phyloP scores from a whole-genome alignment of 2,113 vertebrate species.

The Planiliza haematocheilus region DNA sequence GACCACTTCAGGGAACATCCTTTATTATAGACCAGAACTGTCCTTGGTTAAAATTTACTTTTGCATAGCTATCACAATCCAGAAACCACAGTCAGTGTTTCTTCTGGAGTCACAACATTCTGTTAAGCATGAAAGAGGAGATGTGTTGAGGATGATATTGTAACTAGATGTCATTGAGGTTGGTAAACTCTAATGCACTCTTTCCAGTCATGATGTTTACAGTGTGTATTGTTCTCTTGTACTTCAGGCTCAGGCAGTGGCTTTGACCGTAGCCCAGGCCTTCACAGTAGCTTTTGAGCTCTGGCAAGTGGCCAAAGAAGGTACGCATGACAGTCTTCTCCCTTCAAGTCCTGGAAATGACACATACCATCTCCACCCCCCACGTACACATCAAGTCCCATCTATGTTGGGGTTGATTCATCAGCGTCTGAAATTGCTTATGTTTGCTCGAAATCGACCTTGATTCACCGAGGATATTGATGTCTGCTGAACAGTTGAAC shows the following conservation, averaged over 20 bases:
- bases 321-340: conserved; percentile 70
- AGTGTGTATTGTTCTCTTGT: neutral
- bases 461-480: neutral
- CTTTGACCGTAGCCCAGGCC: conserved; percentile 94
- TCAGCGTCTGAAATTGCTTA: conserved; percentile 8
- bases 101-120: too few species aligned
- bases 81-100: neutral
- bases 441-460: conserved; percentile 1
- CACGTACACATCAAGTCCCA: too few species aligned
- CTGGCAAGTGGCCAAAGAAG: conserved; percentile 94
- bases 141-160: too few species aligned
- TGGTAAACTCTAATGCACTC: neutral
- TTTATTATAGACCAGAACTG: neutral
- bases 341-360: conserved; percentile 1
- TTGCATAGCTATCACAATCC: neutral
- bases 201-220: neutral
- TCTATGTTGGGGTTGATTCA: conserved; percentile 12
- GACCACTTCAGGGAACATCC: neutral
- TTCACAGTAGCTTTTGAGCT: conserved; percentile 95
- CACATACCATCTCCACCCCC: neutral
- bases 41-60: neutral
- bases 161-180: too few species aligned
- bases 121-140: too few species aligned
- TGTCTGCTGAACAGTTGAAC: neutral
- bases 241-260: conserved; percentile 93